Evolutionary conservation across 2,797 vertebrate genomes (phyloP), one percentile per base, ranked within the genome.

Genomic region (Leucoraja ocellata): DNA sequence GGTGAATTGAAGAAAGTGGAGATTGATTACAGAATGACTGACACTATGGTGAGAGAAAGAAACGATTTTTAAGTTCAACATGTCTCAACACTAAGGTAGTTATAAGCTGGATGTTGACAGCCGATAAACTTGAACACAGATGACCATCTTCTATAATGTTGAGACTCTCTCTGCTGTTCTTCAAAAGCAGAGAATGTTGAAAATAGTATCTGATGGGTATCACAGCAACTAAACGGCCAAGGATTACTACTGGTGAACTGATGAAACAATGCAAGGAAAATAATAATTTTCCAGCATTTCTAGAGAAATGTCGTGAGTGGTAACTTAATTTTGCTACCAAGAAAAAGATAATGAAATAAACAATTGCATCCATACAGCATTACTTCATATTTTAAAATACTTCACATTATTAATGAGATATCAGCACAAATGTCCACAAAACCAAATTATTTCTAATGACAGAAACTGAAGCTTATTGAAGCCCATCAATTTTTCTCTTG

Each of bases 291-390:
- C 61, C 61, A 86, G 61, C 28, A 88, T 65, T 88, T 36, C 14
- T 32, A 9, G 14, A 18, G n/a, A 36, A 36, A 36, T 7, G 61
- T 65, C 7, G 7, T 65, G 65, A 32, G 6, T 88, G 61, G 11
- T 88, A 88, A 88, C 32, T 14, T 88, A 65, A 65, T 65, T 88
- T 88, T 88, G 77, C 77, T 78, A 32, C n/a, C 77, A 36, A 78
- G n/a, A 32, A 78, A 4, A 28, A 77, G 74, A 77, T 78, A 36
- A 36, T n/a, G 2, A 78, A 36, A 36, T 32, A 36, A 78, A 78
- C 10, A 32, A 36, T 32, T 78, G 11, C 18, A 18, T 36, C 77
- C 32, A 16, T 78, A 78, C 1, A 78, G 32, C 16, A 32, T 32
- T 32, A 13, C 77, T 78, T 78, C 77, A 73, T 21, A 73, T 73